Percentiles rank a stretch among this genome's conserved stretches.
Conservation (phyloP, 2,888 invertebrate genomes). For the Cephus spinipes region DNA sequence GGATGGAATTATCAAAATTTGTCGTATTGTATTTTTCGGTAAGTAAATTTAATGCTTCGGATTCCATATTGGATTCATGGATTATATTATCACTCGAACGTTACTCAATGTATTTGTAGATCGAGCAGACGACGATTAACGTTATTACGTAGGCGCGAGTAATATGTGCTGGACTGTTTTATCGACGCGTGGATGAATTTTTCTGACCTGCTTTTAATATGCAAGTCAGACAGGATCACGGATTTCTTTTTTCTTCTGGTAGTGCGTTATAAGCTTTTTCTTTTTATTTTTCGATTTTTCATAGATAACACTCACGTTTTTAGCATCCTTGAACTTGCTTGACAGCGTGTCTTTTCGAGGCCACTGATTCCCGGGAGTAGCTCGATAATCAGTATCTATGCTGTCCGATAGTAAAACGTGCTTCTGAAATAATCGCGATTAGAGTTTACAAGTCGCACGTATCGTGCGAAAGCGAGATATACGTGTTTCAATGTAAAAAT, state of each 20-base stretch:
- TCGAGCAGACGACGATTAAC: not conserved
- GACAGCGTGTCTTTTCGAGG: not conserved
- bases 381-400: not conserved
- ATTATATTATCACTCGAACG: not conserved
- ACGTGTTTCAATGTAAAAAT: not conserved
- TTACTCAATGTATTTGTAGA: not conserved
- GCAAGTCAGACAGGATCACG: not conserved
- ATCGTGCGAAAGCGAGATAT: not conserved
- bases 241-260: not conserved
- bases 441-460: not conserved
- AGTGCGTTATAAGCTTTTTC: not conserved
- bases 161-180: not conserved
- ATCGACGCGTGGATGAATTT: not conserved
- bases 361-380: not conserved
- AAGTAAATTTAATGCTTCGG: not conserved
- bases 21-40: not conserved
- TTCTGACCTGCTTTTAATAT: not conserved
- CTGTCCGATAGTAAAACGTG: not conserved
- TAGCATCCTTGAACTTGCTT: slow-evolving; percentile 50
- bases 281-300: not conserved
- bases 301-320: slow-evolving; percentile 34
- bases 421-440: not conserved
- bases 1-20: not conserved
- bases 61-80: not conserved
- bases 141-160: not conserved